Conservation (phyloP, 2,888 invertebrate genomes). For the Gasteruption jaculator region DNA sequence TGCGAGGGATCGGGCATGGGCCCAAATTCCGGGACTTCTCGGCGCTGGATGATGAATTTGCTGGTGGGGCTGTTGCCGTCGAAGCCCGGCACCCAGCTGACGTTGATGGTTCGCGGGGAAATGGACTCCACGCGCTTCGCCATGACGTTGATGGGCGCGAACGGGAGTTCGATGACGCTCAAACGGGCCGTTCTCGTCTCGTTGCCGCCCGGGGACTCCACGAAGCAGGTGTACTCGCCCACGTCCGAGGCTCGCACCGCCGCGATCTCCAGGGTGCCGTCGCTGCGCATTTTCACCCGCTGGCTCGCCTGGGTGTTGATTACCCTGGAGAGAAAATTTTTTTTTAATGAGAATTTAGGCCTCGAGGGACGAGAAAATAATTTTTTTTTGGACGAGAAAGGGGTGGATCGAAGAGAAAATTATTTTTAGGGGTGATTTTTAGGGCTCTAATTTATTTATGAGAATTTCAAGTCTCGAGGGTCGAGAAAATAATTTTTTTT, state of each 20-base stretch:
- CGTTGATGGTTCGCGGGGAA: constrained; percentile 75
- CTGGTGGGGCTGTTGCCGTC: constrained; percentile 95
- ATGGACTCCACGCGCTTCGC: constrained; percentile 67
- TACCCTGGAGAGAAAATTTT: constrained; percentile 50
- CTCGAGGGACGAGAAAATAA: too few relatives aligned
- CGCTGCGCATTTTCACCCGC: constrained; percentile 69
- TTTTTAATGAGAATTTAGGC: too few relatives aligned
- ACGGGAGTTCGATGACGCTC: constrained; percentile 92
- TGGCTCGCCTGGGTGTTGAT: constrained; percentile 63
- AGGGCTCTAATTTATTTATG: too few relatives aligned
- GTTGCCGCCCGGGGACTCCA: constrained; percentile 87
- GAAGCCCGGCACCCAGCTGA: constrained; percentile 93
- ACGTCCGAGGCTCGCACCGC: constrained; percentile 90
- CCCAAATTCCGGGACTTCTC: constrained; percentile 81
- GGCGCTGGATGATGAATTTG: constrained; percentile 87
- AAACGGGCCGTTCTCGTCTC: constrained; percentile 82
- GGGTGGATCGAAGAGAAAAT: too few relatives aligned
- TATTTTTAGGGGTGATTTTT: too few relatives aligned
- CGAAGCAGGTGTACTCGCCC: constrained; percentile 88
- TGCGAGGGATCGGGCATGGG: constrained; percentile 79
- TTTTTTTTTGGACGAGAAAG: too few relatives aligned
- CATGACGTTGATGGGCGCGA: constrained; percentile 83
- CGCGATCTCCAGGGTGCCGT: constrained; percentile 83
- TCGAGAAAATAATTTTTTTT: too few relatives aligned
- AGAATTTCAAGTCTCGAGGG: too few relatives aligned